phyloP scores from a whole-genome alignment of 2,113 vertebrate genomes.

The Ranitomeya imitator region DNA sequence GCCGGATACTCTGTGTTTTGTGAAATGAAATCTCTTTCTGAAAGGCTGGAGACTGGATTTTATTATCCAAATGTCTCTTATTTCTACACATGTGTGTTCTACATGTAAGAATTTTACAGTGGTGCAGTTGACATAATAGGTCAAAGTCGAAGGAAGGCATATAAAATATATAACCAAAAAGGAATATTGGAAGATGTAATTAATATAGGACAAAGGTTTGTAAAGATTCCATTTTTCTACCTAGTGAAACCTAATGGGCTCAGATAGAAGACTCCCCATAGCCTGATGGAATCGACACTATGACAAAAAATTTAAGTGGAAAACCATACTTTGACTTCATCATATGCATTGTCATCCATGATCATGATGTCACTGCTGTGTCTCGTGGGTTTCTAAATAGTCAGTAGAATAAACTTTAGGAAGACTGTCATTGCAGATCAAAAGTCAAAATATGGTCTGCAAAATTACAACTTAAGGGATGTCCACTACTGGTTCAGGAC shows the following conservation, averaged over 20 bases:
- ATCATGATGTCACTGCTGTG: too few species aligned
- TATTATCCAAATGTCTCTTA: background rate
- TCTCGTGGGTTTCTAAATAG: too few species aligned
- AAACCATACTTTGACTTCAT: too few species aligned
- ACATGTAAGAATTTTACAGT: background rate
- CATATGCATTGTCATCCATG: too few species aligned
- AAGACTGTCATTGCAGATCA: too few species aligned
- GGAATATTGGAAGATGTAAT: background rate
- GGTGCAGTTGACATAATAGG: background rate
- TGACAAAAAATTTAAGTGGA: too few species aligned
- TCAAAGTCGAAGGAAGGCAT: background rate
- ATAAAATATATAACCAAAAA: background rate
- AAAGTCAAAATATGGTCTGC: too few species aligned
- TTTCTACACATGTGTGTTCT: background rate
- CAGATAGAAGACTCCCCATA: background rate
- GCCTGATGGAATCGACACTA: background rate
- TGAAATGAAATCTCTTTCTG: constrained; percentile 40
- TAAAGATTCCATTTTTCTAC: background rate
- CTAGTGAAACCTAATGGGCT: background rate
- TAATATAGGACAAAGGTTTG: background rate
- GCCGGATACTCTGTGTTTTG: constrained; percentile 28
- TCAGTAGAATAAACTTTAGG: too few species aligned
- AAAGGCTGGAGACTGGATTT: background rate
- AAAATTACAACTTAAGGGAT: too few species aligned
- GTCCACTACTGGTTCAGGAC: too few species aligned